These are phyloP conservation scores for Ceratosolen solmsi DNA, from an alignment of 1,140 invertebrate genomes.

Conservation along the genomic window DNA sequence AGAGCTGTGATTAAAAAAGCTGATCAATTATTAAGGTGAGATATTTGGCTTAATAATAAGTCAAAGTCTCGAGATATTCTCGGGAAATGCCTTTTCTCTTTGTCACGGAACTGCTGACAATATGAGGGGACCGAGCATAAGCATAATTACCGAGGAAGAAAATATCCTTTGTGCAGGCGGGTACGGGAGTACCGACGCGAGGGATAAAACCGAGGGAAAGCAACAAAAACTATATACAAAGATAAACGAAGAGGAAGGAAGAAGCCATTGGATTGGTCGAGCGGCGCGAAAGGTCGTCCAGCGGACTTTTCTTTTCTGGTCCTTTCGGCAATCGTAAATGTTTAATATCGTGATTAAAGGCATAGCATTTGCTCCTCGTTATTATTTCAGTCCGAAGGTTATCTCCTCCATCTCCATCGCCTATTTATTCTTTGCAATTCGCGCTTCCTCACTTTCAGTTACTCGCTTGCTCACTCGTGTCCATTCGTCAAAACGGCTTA, in stretches of 20 bases:
- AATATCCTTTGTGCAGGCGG: conserved; percentile 36
- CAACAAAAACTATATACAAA: not conserved
- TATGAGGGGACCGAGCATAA: conserved; percentile 30
- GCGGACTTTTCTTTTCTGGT: conserved; percentile 46
- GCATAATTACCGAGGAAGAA: conserved; percentile 48
- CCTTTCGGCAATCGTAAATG: conserved; percentile 70
- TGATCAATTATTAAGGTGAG: conserved; percentile 49
- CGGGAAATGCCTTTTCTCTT: conserved; percentile 17
- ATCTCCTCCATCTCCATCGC: conserved; percentile 62
- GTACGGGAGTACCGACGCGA: not conserved
- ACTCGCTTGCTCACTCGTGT: conserved; percentile 36
- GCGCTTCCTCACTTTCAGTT: conserved; percentile 51
- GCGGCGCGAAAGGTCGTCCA: conserved; percentile 56
- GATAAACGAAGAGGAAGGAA: not conserved
- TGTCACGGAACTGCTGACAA: conserved; percentile 1
- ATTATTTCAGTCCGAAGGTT: conserved; percentile 73
- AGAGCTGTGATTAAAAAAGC: conserved; percentile 50
- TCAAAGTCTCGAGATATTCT: conserved; percentile 16
- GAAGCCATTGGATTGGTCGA: conserved; percentile 13
- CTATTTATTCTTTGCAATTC: conserved; percentile 70
- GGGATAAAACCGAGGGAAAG: not conserved
- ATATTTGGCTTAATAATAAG: conserved; percentile 37
- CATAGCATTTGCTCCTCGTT: conserved; percentile 67
- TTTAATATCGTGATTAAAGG: conserved; percentile 75
- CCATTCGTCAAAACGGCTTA: no score